phyloP scores from a whole-genome alignment of 2,113 vertebrate genomes.

The Gymnogyps californianus region DNA sequence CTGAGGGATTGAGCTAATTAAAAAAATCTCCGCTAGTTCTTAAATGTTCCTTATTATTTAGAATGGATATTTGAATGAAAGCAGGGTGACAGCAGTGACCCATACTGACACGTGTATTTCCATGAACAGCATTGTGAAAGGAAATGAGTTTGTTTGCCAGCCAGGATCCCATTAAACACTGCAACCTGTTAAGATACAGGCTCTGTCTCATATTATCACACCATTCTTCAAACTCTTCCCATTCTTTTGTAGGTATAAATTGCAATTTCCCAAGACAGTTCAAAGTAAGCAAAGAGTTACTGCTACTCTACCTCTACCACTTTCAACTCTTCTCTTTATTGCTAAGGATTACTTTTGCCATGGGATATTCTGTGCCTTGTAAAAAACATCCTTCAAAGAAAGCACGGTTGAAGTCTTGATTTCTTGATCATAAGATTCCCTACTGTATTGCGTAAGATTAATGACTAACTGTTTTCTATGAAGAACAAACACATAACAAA shows the following conservation, averaged over 20 bases:
- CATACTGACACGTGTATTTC: neutral
- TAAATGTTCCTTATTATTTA: neutral
- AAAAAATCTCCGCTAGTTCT: neutral
- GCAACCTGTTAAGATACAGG: neutral
- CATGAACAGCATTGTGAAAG: neutral
- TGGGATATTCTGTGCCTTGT: neutral
- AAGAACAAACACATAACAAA: conserved; percentile 4
- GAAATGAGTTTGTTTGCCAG: neutral
- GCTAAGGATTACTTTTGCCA: neutral
- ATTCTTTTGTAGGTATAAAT: neutral
- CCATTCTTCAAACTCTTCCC: neutral
- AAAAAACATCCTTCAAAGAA: neutral
- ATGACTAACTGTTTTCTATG: neutral
- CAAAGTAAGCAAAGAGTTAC: neutral
- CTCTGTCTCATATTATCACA: neutral
- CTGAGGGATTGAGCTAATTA: neutral
- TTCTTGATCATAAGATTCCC: neutral
- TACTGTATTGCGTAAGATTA: neutral
- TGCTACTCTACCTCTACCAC: neutral
- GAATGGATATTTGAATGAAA: neutral
- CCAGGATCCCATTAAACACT: neutral
- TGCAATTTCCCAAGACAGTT: neutral
- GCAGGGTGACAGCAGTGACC: neutral
- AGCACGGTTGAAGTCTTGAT: neutral
- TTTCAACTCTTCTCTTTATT: neutral